Evolutionary conservation across 53 echinoderm and acorn worm species (phyloP), one percentile per base, ranked within the genome.

Genomic region (Henricia sp.): DNA sequence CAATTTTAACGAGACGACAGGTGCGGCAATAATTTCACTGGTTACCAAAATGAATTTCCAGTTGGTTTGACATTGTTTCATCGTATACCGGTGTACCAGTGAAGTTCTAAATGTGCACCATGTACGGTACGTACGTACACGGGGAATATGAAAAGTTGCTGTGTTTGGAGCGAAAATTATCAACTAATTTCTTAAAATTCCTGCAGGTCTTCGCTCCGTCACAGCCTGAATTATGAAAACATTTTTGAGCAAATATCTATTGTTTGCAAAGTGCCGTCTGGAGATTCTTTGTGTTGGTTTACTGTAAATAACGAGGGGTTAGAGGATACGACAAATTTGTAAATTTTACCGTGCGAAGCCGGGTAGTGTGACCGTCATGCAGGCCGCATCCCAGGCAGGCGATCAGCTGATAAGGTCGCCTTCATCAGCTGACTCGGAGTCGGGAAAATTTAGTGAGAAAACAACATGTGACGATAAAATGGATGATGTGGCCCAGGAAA

Each of bases 351-450:
- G 80, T 80, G 80, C 26, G 80, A 30, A 48, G 64, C n/a, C 36
- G 75, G 16, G n/a, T 21, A 75, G 23, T 38, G 75, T 20, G 29
- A 80, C 50, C 80, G 64, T 59, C 62, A 80, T 80, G 80, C 44
- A 80, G 46, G 80, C 65, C 33, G 63, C 80, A 80, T 80, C 64
- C 33, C 44, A 62, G 80, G 80, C 80, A 62, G 80, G 63, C 48
- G 64, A 80, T 63, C 80, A 80, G 80, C 80, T 80, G 80, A 10
- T 33, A n/a, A n/a, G 46, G 64, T 17, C 25, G 64, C 8, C 63
- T n/a, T 64, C 32, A 48, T 64, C 80, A 80, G 80, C 80, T 80
- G 80, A 80, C 64, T 62, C 44, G 11, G 10, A 59, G 62, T 34
- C 52, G 6, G 55, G 20, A 53, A 39, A 38, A 41, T 25, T 8